phyloP scores from a whole-genome alignment of 2,888 invertebrate species.

The Chrysina gloriosa region DNA sequence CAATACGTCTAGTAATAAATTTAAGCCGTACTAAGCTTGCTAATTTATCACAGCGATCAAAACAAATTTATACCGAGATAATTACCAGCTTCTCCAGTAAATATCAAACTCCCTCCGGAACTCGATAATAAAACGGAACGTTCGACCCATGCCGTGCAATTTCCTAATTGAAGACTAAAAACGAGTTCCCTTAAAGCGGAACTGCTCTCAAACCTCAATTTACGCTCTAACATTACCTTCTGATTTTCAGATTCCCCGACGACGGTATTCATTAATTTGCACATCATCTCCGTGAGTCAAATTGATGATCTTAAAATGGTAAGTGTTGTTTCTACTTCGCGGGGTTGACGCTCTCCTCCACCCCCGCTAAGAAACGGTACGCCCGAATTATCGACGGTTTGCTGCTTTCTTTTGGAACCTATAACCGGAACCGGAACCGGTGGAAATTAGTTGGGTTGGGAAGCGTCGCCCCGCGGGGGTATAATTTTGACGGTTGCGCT shows the following conservation, averaged over 20 bases:
- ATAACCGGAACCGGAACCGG: neutral
- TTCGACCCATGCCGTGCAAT: neutral
- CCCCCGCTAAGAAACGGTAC: neutral
- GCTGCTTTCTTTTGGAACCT: constrained; percentile 13
- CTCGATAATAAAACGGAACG: neutral
- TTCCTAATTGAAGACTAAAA: constrained; percentile 20
- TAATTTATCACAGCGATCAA: too few relatives aligned
- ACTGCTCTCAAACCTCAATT: constrained; percentile 12
- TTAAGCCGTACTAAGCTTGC: too few relatives aligned
- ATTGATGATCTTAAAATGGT: constrained; percentile 43
- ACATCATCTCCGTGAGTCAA: constrained; percentile 41
- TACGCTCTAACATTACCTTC: constrained; percentile 12
- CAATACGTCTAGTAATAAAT: too few relatives aligned
- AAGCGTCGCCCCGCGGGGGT: too few relatives aligned
- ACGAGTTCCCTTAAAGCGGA: neutral
- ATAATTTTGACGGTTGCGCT: too few relatives aligned
- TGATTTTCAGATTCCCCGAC: constrained; percentile 39
- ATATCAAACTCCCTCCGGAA: too few relatives aligned
- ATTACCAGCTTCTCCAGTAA: too few relatives aligned
- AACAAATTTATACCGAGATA: too few relatives aligned
- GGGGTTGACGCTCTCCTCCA: neutral
- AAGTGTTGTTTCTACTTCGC: neutral
- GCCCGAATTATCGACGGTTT: constrained; percentile 14
- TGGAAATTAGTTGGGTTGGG: too few relatives aligned
- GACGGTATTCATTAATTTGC: constrained; percentile 39